phyloP scores from a whole-genome alignment of 2,113 vertebrate genomes.

The Pelvicachromis taeniatus region DNA sequence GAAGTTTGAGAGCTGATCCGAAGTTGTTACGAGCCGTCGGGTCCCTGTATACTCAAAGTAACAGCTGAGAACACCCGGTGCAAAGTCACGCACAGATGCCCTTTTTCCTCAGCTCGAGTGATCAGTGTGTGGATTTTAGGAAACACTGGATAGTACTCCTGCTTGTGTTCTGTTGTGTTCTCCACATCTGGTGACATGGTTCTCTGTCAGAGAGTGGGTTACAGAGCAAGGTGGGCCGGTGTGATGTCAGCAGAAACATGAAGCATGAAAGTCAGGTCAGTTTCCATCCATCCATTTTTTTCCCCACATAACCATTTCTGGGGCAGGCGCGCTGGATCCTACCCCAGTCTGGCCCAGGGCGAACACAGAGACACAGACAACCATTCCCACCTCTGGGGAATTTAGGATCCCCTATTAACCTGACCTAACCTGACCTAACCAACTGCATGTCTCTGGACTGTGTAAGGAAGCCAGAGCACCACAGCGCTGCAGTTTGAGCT shows the following conservation, averaged over 20 bases:
- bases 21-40: accelerated
- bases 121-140: not conserved
- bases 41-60: not conserved
- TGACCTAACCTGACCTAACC: not conserved
- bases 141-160: accelerated
- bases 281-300: not conserved
- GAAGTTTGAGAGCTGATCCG: not conserved
- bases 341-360: not conserved
- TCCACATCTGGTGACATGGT: accelerated
- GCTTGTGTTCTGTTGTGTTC: not conserved
- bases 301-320: not conserved
- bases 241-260: not conserved
- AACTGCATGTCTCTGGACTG: not conserved
- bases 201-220: not conserved
- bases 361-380: not conserved
- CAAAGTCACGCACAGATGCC: not conserved
- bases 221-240: not conserved
- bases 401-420: not conserved
- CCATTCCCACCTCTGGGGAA: not conserved
- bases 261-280: not conserved
- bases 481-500: not conserved
- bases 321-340: not conserved
- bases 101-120: not conserved
- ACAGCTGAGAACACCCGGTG: not conserved
- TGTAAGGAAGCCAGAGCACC: not conserved